Evolutionary conservation across 1,140 invertebrate genomes (phyloP), one percentile per base, ranked within the genome.

Genomic region (Apis cerana): DNA sequence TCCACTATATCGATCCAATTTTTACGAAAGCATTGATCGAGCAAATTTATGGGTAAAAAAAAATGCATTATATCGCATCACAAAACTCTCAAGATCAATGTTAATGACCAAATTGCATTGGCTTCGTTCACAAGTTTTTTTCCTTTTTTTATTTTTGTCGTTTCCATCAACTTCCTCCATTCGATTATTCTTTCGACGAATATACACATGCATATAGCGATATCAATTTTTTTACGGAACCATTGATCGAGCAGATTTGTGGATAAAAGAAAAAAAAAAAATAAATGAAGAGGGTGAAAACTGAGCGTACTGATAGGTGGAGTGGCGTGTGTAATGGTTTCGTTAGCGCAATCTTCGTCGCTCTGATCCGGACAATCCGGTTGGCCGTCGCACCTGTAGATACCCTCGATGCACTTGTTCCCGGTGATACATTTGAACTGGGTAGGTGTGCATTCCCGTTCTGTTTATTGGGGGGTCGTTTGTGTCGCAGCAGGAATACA

Each of bases 321-420:
- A 88, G 82, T 90, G 82, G 75, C 86, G 86, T 91, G 89, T 86
- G 89, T 91, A 89, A 88, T 85, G 69, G 89, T 93, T 91, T 91
- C 89, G 86, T 91, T 94, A 88, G 89, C 81, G 87, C 93, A 93
- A 70, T 94, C 92, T 93, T 98, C 97, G 92, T 98, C 97, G 92
- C 96, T 96, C 59, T 95, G 95, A 93, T 96, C 96, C 61, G 94
- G 93, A 93, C 97, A 98, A 92, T 98, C 97, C 64, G 91, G 89
- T 79, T 93, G 92, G 76, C 95, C 95, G 93, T 98, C 96, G 93
- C 97, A 98, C 83, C 94, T 94, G 90, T 94, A 95, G 87, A 90
- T 61, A 23, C 89, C 91, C 85, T 94, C 93, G 88, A 96, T 95
- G 92, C 95, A 96, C 85, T 92, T 93, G 82, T 94, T 94, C 85